phyloP scores from a whole-genome alignment of 2,888 invertebrate genomes.

The Tetropium fuscum region DNA sequence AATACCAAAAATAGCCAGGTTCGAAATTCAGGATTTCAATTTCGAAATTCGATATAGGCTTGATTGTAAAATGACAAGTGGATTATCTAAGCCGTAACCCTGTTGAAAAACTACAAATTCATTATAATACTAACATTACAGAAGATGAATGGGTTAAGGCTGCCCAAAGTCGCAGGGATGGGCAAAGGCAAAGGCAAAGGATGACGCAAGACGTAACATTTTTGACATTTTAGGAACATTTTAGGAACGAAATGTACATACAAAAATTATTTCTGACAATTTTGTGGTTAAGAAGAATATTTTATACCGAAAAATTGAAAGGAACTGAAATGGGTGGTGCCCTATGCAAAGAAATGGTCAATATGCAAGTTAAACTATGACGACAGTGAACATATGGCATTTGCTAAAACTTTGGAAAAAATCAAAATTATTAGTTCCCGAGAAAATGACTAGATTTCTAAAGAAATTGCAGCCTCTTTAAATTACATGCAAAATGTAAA shows the following conservation, averaged over 20 bases:
- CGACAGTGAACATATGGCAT: background rate
- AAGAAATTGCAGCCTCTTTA: background rate
- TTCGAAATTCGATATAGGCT: background rate
- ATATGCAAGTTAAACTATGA: constrained; percentile 4
- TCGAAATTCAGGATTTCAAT: background rate
- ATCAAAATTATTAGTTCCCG: background rate
- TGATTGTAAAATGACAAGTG: background rate
- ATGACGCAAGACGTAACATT: background rate
- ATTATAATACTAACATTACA: background rate
- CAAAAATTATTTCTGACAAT: background rate
- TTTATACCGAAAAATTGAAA: background rate
- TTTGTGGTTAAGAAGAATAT: background rate
- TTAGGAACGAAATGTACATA: background rate
- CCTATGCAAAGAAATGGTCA: background rate
- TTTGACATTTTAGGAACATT: background rate
- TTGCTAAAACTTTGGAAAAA: constrained; percentile 1
- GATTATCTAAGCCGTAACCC: background rate
- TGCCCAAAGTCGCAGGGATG: constrained; percentile 6
- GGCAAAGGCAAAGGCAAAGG: no score
- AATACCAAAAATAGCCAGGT: background rate
- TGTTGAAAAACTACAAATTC: background rate
- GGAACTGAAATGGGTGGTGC: background rate
- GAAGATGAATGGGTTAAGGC: background rate
- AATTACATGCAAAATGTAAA: constrained; percentile 1
- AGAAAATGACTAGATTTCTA: constrained; percentile 3